Base-by-base conservation (phyloP, 2,888 invertebrate species). In the Parthenolecanium corni region DNA sequence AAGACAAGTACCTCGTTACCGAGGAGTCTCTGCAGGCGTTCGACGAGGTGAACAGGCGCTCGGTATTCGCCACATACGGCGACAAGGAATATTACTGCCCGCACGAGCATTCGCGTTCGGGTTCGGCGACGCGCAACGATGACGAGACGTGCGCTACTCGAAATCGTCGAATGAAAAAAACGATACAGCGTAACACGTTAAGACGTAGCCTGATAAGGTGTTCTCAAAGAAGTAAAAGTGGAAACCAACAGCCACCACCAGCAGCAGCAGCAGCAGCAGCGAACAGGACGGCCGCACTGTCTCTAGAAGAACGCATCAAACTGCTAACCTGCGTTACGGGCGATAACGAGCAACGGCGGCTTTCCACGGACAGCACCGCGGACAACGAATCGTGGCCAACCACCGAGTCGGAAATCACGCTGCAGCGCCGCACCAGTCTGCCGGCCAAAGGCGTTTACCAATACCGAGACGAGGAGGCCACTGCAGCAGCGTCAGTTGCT, bases 261-360 rank as follows among this genome's bases (percentile, higher is more conserved):
- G n/a, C n/a, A n/a, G n/a, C n/a, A 40, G 62, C 57, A 65, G 38
- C 54, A 66, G 52, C 69, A 68, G 49, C 49, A 2, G 61, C 20
- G 11, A 49, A 51, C 16, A 61, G 49, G 23, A 61, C 21, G 49
- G 36, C 36, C 9, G 87, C 88, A 68, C 83, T 87, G 58, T 88
- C 89, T 0, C 76, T 92, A 42, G 87, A 89, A 63, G 92, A 92
- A 70, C 81, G 90, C 66, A 89, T 92, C 67, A 83, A 88, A 52
- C 84, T 86, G 71, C 76, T 92, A 53, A 92, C 91, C 1, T 89
- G 89, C 71, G 89, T 89, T 66, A 87, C 88, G 44, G 76, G 76
- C 51, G 72, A 74, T 0, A n/a, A n/a, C n/a, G n/a, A n/a, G n/a
- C n/a, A n/a, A n/a, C n/a, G n/a, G n/a, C n/a, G n/a, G n/a, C n/a